phyloP scores from a whole-genome alignment of 1,140 invertebrate genomes.

The Paralvinella palmiformis region DNA sequence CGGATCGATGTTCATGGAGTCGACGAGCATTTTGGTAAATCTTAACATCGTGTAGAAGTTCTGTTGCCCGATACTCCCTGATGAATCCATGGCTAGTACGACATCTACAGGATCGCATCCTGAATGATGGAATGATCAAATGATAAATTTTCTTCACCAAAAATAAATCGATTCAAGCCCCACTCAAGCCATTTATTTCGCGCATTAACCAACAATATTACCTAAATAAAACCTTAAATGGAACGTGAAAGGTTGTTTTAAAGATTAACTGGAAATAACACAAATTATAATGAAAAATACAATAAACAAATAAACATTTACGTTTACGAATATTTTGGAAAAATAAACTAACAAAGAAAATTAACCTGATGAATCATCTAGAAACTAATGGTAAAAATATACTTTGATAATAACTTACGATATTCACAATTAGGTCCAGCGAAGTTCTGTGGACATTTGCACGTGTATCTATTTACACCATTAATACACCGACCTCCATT shows the following conservation, averaged over 20 bases:
- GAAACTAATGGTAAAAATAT: background rate
- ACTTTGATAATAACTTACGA: conserved; percentile 20
- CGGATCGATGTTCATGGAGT: conserved; percentile 10
- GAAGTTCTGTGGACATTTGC: conserved; percentile 27
- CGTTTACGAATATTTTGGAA: background rate
- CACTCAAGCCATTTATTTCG: too few relatives aligned
- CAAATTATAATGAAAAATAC: too few relatives aligned
- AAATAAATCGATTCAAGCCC: too few relatives aligned
- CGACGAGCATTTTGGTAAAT: conserved; percentile 13
- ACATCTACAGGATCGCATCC: conserved; percentile 11
- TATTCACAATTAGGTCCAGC: conserved; percentile 37
- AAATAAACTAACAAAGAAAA: background rate
- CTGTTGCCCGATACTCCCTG: background rate
- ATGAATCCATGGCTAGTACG: conserved; percentile 11
- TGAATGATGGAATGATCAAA: too few relatives aligned
- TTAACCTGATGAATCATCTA: background rate
- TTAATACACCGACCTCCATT: conserved; percentile 13
- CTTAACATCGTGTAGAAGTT: conserved; percentile 4
- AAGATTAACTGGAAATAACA: too few relatives aligned
- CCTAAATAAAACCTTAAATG: too few relatives aligned
- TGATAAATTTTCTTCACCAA: too few relatives aligned
- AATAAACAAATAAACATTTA: background rate
- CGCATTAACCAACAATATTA: too few relatives aligned
- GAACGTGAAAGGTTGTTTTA: too few relatives aligned
- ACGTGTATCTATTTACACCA: background rate